Percentiles rank a stretch among this genome's conserved stretches.
These are phyloP conservation scores for Pelosia muscerda DNA, from an alignment of 2,888 invertebrate genomes.

Conservation along the genomic window DNA sequence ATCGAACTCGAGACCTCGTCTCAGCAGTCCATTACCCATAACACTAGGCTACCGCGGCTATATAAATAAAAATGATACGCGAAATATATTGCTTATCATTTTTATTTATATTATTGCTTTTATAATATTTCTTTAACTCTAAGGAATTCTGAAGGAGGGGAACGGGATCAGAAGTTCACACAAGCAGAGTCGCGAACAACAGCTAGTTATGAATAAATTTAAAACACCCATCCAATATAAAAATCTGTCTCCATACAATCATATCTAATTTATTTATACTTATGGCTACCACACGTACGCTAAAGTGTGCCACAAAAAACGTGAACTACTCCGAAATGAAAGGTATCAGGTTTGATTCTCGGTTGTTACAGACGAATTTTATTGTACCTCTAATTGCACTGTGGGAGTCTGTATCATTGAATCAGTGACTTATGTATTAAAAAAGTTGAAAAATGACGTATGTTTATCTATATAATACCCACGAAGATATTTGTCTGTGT, in stretches of 20 bases:
- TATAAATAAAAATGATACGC: no score
- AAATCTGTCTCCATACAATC: slow-evolving; percentile 25
- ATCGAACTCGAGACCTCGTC: no score
- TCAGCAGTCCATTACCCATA: no score
- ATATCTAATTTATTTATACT: slow-evolving; percentile 34
- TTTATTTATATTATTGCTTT: no score
- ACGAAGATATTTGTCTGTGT: slow-evolving; percentile 2
- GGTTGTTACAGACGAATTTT: slow-evolving; percentile 65
- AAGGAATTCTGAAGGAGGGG: no score
- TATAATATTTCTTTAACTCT: no score
- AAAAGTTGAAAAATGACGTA: slow-evolving; percentile 12
- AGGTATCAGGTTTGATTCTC: slow-evolving; percentile 64
- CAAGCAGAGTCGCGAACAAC: no score
- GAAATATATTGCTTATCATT: no score
- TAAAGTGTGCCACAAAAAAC: slow-evolving; percentile 71
- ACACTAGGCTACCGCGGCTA: no score
- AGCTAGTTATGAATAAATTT: no score
- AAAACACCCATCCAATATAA: background rate
- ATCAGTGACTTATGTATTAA: slow-evolving; percentile 19
- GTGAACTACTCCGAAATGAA: slow-evolving; percentile 66
- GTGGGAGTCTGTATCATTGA: slow-evolving; percentile 21
- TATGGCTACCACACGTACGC: slow-evolving; percentile 55
- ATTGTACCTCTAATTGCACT: slow-evolving; percentile 43
- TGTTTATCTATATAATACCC: slow-evolving; percentile 15
- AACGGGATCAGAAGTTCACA: no score